Percentiles rank a stretch among this genome's conserved stretches.
These are phyloP conservation scores for Odocoileus virginianus DNA, from an alignment of 2,113 vertebrate species.

Conservation along the genomic window DNA sequence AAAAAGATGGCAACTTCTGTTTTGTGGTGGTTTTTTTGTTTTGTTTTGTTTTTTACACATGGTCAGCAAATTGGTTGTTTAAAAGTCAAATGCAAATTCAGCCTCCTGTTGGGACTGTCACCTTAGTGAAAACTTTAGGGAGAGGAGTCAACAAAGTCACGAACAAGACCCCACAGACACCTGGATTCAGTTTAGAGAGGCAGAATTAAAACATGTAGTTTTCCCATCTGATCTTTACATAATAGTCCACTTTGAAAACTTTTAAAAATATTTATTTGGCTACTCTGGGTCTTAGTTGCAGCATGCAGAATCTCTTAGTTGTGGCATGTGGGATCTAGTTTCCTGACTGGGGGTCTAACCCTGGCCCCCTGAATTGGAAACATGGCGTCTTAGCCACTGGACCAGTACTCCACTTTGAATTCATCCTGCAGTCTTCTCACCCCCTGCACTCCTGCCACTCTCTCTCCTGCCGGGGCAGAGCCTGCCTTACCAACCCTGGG, in stretches of 20 bases:
- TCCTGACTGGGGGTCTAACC: not conserved
- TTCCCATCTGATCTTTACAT: not conserved
- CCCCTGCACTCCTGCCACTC: not conserved
- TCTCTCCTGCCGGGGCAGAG: not conserved
- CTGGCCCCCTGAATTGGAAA: not conserved
- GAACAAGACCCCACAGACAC: not conserved
- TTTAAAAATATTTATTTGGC: not conserved
- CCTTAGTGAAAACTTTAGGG: not conserved
- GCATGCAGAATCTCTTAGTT: not conserved
- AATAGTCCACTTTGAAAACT: not conserved
- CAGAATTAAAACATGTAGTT: not conserved
- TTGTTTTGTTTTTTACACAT: not conserved
- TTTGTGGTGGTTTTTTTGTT: not conserved
- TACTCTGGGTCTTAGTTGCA: not conserved
- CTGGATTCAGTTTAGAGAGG: not conserved
- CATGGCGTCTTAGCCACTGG: not conserved
- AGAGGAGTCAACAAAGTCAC: not conserved
- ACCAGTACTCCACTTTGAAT: not conserved
- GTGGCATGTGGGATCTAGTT: not conserved
- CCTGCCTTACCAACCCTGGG: not conserved
- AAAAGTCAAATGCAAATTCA: not conserved
- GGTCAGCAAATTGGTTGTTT: not conserved
- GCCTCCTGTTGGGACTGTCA: not conserved
- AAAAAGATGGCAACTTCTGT: not conserved
- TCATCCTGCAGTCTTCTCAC: not conserved